Conservation (phyloP, 2,113 vertebrate genomes). For the Erinaceus europaeus region DNA sequence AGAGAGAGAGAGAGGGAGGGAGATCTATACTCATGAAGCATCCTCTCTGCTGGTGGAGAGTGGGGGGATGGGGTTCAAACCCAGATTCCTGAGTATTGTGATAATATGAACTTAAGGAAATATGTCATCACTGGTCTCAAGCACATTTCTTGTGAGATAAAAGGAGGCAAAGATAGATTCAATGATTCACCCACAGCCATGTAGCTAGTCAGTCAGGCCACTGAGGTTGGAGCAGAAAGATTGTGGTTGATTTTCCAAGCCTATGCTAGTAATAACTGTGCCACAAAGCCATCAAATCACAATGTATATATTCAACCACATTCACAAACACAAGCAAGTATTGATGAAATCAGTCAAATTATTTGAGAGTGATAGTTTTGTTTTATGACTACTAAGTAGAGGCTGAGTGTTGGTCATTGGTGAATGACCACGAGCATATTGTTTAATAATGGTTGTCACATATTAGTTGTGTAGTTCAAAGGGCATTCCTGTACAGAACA, state of each 20-base stretch:
- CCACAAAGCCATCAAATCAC: neutral
- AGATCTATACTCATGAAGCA: no score
- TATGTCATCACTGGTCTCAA: no score
- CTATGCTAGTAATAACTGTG: neutral
- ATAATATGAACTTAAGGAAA: no score
- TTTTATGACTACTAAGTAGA: no score
- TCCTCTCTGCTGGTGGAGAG: no score
- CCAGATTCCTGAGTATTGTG: no score
- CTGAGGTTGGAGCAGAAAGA: neutral
- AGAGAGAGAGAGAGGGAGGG: no score
- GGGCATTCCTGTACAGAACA: neutral
- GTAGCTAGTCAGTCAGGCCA: neutral
- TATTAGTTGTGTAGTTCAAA: neutral
- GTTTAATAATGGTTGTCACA: neutral
- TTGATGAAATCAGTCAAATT: no score
- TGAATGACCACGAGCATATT: no score
- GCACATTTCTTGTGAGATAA: neutral
- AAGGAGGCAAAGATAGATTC: fast-evolving
- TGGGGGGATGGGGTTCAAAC: no score
- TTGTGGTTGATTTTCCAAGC: neutral
- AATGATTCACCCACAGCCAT: neutral
- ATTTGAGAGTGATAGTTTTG: no score
- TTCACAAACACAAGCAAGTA: fast-evolving
- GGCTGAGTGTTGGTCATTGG: no score
- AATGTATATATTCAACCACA: neutral